Conservation (phyloP, 2,888 invertebrate genomes). For the Orgyia antiqua region DNA sequence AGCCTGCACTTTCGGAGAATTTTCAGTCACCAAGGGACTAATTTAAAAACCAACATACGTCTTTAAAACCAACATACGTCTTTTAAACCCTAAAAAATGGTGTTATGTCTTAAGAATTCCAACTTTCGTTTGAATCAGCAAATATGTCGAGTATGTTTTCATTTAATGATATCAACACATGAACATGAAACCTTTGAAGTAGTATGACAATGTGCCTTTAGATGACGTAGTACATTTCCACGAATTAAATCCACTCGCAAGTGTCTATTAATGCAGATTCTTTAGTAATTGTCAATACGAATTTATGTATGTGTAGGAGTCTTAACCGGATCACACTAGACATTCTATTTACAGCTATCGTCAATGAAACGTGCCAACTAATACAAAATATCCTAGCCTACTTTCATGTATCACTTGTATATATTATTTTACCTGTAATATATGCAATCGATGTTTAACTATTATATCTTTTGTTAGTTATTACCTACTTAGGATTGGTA, state of each 20-base stretch:
- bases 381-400: conserved; percentile 48
- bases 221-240: conserved; percentile 16
- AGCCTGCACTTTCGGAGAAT: too few relatives aligned
- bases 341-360: conserved; percentile 56
- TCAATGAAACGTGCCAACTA: conserved; percentile 65
- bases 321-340: conserved; percentile 37
- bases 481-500: too few relatives aligned
- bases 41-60: too few relatives aligned
- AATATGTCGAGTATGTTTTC: too few relatives aligned
- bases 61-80: too few relatives aligned
- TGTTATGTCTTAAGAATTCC: too few relatives aligned
- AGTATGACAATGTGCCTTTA: conserved; percentile 13
- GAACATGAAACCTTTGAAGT: conserved; percentile 19
- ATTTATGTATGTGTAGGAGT: conserved; percentile 24
- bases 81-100: too few relatives aligned
- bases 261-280: conserved; percentile 8
- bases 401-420: conserved; percentile 15
- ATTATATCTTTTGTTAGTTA: too few relatives aligned
- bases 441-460: too few relatives aligned
- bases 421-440: conserved; percentile 1
- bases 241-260: conserved; percentile 4
- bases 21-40: too few relatives aligned
- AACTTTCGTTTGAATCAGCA: too few relatives aligned
- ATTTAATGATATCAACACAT: too few relatives aligned
- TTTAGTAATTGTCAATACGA: conserved; percentile 18